phyloP scores from a whole-genome alignment of 2,797 vertebrate genomes.

The Xiphophorus birchmanni region DNA sequence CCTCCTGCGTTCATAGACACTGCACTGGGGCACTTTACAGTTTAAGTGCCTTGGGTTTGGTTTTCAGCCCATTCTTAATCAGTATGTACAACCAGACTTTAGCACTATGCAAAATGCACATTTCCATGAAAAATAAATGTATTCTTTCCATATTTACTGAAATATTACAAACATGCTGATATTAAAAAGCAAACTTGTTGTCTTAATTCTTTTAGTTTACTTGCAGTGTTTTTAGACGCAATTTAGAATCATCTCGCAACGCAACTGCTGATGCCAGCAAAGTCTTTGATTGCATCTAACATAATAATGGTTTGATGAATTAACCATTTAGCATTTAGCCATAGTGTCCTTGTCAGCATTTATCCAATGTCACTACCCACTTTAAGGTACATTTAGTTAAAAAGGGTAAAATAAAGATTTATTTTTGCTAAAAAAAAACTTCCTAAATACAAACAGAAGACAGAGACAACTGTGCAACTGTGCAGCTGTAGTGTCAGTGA shows the following conservation, averaged over 20 bases:
- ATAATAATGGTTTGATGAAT: background rate
- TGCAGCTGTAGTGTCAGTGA: background rate
- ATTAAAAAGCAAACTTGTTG: background rate
- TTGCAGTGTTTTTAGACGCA: background rate
- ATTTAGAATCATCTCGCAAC: background rate
- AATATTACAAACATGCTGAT: background rate
- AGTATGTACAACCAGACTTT: background rate
- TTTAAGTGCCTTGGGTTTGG: background rate
- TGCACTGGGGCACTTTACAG: slow-evolving; percentile 2
- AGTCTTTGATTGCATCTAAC: background rate
- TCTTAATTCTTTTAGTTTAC: background rate
- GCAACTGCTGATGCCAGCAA: too few relatives aligned
- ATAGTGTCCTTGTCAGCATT: background rate
- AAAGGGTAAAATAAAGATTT: background rate
- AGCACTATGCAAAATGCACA: background rate
- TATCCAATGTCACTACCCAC: background rate
- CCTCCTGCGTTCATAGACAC: background rate
- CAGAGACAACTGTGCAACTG: background rate
- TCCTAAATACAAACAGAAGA: background rate
- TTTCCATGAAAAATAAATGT: background rate
- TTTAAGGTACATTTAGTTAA: background rate
- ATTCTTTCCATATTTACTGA: background rate
- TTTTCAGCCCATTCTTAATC: background rate
- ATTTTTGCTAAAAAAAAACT: background rate
- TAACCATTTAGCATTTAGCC: background rate